A percentile compares a stretch with the other conserved stretches of the same genome.
Evolutionary conservation across 2,113 vertebrate genomes (phyloP).

Genomic region (Lamprologus callipterus): DNA sequence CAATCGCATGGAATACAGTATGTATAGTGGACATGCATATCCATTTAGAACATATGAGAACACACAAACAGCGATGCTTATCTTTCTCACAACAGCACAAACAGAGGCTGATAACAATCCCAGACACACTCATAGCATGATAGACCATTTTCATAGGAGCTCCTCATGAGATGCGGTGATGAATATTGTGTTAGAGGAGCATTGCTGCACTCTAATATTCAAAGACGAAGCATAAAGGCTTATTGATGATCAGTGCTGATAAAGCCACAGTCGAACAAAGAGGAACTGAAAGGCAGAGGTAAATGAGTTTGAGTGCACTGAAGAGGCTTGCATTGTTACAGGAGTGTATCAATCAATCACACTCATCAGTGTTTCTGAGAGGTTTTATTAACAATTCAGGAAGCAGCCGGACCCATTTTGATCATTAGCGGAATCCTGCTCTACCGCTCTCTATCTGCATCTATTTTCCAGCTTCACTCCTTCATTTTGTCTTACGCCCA

Average conservation of each 20-base stretch:
- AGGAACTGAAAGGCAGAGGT: slow-evolving; percentile 35
- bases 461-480: not conserved
- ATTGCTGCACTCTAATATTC: slow-evolving; percentile 23
- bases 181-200: not conserved
- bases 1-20: slow-evolving; percentile 3
- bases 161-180: not conserved
- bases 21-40: slow-evolving; percentile 3
- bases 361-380: slow-evolving; percentile 34
- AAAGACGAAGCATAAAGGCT: slow-evolving; percentile 23
- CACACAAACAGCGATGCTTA: not conserved
- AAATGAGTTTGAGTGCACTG: slow-evolving; percentile 46
- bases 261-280: slow-evolving; percentile 31
- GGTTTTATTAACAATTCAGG: slow-evolving; percentile 62
- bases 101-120: slow-evolving; percentile 10
- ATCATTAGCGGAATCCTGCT: slow-evolving; percentile 38
- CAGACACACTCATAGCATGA: not conserved
- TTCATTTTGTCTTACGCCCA: not conserved
- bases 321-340: slow-evolving; percentile 41
- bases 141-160: not conserved
- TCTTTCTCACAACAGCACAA: slow-evolving; percentile 2
- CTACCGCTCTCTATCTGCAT: not conserved
- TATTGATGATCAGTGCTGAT: slow-evolving; percentile 8
- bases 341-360: slow-evolving; percentile 48
- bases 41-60: not conserved
- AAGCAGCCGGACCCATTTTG: slow-evolving; percentile 22